Evolutionary conservation across 2,888 invertebrate species (phyloP).

Genomic region (Tridacna crocea): DNA sequence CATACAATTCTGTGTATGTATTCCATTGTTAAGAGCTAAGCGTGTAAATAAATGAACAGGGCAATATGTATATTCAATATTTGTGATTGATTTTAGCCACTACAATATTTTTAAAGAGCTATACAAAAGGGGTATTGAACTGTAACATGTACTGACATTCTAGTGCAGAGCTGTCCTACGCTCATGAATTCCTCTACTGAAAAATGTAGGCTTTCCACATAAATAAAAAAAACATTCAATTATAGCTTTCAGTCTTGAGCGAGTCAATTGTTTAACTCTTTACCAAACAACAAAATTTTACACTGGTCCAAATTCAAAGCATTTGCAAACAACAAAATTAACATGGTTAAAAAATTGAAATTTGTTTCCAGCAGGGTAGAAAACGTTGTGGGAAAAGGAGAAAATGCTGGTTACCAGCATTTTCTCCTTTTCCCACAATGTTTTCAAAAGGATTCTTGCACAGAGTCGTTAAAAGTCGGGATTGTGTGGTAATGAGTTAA

Average conservation of each 20-base stretch:
- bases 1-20: not conserved
- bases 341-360: no score
- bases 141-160: not conserved
- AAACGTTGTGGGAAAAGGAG: not conserved
- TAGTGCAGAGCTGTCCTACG: constrained; percentile 3
- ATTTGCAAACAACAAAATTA: no score
- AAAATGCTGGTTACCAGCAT: not conserved
- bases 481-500: no score
- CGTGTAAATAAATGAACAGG: constrained; percentile 8
- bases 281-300: not conserved
- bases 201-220: not conserved
- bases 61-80: constrained; percentile 11
- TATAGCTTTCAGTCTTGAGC: not conserved
- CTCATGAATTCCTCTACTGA: not conserved
- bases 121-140: constrained; percentile 9
- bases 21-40: constrained; percentile 1
- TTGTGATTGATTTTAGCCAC: constrained; percentile 17
- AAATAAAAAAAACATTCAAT: not conserved
- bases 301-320: no score
- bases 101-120: constrained; percentile 12
- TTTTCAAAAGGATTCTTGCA: constrained; percentile 1
- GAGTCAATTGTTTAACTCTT: not conserved
- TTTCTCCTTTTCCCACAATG: not conserved
- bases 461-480: no score
- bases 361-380: no score